Evolutionary conservation across 2,113 vertebrate genomes (phyloP).

Genomic region (Odontesthes bonariensis): DNA sequence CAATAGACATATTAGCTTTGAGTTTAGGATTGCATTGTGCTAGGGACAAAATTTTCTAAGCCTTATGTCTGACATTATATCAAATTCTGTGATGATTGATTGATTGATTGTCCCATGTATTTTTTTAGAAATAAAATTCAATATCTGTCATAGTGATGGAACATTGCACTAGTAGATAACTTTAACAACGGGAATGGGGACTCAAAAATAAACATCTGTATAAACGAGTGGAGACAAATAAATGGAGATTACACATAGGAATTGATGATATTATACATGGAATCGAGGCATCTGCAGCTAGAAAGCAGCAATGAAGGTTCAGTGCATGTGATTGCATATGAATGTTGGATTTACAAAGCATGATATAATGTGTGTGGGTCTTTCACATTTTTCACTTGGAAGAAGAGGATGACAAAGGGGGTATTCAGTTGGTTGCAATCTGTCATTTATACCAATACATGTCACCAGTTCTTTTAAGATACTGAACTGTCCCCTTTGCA

Average conservation of each 20-base stretch:
- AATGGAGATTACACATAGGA: too few relatives aligned
- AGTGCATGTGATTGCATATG: background rate
- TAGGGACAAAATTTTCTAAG: too few relatives aligned
- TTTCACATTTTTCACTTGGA: background rate
- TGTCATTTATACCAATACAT: background rate
- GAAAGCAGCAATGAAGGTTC: conserved; percentile 14
- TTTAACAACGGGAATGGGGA: background rate
- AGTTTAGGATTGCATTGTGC: too few relatives aligned
- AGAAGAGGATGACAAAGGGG: background rate
- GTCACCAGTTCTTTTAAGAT: background rate
- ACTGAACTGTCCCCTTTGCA: conserved; percentile 5
- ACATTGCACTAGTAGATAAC: background rate
- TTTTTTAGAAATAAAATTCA: background rate
- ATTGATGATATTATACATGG: background rate
- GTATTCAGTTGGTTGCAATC: background rate
- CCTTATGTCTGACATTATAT: too few relatives aligned
- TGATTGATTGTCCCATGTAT: too few relatives aligned
- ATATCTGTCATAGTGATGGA: background rate
- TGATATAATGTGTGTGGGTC: background rate
- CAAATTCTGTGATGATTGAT: too few relatives aligned
- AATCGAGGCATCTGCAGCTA: background rate
- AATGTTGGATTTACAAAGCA: conserved; percentile 12
- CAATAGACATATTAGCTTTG: too few relatives aligned
- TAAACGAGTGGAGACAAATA: too few relatives aligned
- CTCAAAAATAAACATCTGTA: too few relatives aligned